Percentiles rank a stretch among this genome's conserved stretches.
Evolutionary conservation across 92 coral and sea anemone species (phyloP).

Genomic region (Ricordea florida): DNA sequence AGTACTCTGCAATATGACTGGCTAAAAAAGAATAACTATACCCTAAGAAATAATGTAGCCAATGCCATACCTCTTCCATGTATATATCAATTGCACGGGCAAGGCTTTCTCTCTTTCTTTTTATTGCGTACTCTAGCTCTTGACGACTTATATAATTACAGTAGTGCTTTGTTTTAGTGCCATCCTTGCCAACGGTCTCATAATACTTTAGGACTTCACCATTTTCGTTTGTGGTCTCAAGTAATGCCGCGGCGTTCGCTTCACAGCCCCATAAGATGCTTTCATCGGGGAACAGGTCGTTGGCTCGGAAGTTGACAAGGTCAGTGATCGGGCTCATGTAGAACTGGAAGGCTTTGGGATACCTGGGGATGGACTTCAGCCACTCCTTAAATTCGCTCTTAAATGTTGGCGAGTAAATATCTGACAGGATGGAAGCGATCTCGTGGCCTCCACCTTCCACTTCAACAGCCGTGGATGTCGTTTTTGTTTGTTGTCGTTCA

Average conservation of each 20-base stretch:
- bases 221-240: too few species aligned
- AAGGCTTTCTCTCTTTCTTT: too few species aligned
- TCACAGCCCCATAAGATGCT: constrained; percentile 21
- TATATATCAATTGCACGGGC: too few species aligned
- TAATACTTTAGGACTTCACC: too few species aligned
- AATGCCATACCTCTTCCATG: too few species aligned
- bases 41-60: too few species aligned
- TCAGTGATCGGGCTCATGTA: constrained; percentile 52
- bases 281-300: constrained; percentile 50
- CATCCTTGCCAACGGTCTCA: too few species aligned
- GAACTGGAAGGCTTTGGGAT: constrained; percentile 51
- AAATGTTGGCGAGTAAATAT: constrained; percentile 43
- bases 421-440: constrained; percentile 43
- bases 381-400: constrained; percentile 35
- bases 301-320: constrained; percentile 37
- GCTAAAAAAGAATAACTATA: too few species aligned
- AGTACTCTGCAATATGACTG: too few species aligned
- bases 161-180: too few species aligned
- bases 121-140: too few species aligned
- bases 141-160: too few species aligned
- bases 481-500: not conserved
- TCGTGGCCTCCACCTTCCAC: constrained; percentile 47
- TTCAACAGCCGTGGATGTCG: constrained; percentile 26
- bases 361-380: constrained; percentile 23
- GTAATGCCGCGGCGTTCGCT: not conserved